Base-by-base conservation (phyloP, 2,888 invertebrate species). In the Acronicta leporina region DNA sequence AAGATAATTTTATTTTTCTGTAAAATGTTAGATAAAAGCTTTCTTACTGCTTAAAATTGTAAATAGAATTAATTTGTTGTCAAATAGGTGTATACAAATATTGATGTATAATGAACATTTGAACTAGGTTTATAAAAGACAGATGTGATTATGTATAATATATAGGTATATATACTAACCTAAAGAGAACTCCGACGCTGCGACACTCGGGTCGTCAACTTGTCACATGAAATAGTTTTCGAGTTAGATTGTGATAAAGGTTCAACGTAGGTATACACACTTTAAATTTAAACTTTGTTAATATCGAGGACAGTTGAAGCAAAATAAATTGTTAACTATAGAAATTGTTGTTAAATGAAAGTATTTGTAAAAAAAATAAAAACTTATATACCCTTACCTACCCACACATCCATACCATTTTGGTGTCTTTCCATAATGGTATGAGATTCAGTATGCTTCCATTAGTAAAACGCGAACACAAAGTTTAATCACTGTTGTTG, bases 341-440 rank as follows among this genome's bases (percentile, higher is more conserved):
- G 5, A n/a, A 49, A 42, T 15, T 10, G 1, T 43, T 42, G 38
- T 52, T 53, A 70, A 51, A 42, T 48, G 60, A 33, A 33, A 33
- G 33, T 11, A 55, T 30, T 30, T 46, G 15, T 16, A 43, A 53
- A 35, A 14, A 48, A 50, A 64, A 46, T 0, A 73, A 80, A 81
- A 83, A 80, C 70, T 79, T 78, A 84, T 87, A 77, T 92, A 91
- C 91, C 94, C 95, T 94, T 94, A 95, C 95, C 95, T 94, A 95
- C 95, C 94, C 94, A 95, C 92, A 95, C 95, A 95, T 95, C 95
- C 93, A 95, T 94, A 92, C 95, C 95, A 92, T 94, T 94, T 84
- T 94, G 94, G 92, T 94, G 94, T 70, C 94, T 89, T 89, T 95
- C 95, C 95, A 95, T 95, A 91, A 92, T 94, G 93, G 92, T 94